Base-by-base conservation (phyloP, 2,797 vertebrate species). In the Cephalopachus bancanus region DNA sequence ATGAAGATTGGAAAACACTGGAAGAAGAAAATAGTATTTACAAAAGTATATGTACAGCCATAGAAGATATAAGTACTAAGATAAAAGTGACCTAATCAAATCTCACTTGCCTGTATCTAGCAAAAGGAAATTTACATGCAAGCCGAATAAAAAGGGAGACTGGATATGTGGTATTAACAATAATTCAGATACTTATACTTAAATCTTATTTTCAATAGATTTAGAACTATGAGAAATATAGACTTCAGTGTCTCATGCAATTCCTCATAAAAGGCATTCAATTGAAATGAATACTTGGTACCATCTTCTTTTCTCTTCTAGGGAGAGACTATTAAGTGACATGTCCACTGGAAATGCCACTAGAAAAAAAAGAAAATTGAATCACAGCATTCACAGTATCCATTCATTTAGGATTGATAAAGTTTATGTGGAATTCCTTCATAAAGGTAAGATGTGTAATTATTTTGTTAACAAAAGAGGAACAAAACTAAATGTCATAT, bases 141-240 rank as follows among this genome's bases (percentile, higher is more conserved):
- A 57, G 19, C 22, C 80, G 28, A 4, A 24, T 69, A 12, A 75
- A 37, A 37, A 49, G 19, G 14, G 30, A 93, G 14, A 53, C 7
- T 44, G 14, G 10, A 74, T 62, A 64, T 6, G 1, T 30, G 30
- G 10, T 51, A 6, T 20, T 69, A 44, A 72, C 65, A 14, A 33
- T 91, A 55, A 78, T 33, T 71, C 53, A 92, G 14, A 90, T 7
- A 62, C 4, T 2, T 84, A 8, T n/a, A 33, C 49, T 91, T 91
- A 93, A 76, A 81, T 72, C 17, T 64, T 90, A 74, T 74, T 81
- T 93, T 81, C 28, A 74, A 7, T 65, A 55, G 6, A 76, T 97
- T 91, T 49, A 75, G 51, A 80, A n/a, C 33, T 49, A 67, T 7
- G 59, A 7, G 81, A 64, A 60, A 1, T 9, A 69, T 19, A 20